Percentiles rank a stretch among this genome's conserved stretches.
These are phyloP conservation scores for Lonchura striata DNA, from an alignment of 2,113 vertebrate genomes.

Conservation along the genomic window DNA sequence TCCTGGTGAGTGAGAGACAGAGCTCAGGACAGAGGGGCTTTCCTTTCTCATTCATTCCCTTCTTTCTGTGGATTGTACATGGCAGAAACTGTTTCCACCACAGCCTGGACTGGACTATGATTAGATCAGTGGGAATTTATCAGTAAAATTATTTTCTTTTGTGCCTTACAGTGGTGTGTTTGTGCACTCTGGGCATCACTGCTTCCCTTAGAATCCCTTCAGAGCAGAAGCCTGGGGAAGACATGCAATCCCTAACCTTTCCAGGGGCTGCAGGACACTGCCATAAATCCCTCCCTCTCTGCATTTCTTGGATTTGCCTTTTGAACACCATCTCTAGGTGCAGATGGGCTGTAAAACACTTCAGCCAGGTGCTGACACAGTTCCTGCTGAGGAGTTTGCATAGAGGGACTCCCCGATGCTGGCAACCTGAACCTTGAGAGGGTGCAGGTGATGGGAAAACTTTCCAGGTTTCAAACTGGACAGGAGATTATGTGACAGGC, in stretches of 20 bases:
- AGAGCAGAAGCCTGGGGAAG: background rate
- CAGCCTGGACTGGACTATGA: background rate
- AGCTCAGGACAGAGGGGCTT: background rate
- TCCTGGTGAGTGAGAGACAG: background rate
- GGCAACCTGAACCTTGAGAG: background rate
- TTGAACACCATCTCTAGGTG: fast-evolving
- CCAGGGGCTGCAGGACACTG: background rate
- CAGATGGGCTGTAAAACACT: background rate
- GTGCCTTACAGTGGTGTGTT: background rate
- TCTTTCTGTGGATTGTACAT: background rate
- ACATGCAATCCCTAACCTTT: background rate
- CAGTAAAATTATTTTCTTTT: background rate
- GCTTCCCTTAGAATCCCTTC: background rate
- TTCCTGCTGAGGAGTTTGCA: background rate
- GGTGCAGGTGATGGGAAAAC: background rate
- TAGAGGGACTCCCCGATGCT: background rate
- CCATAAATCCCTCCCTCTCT: background rate
- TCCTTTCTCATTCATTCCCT: background rate
- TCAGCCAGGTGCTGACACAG: background rate
- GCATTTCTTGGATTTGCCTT: background rate
- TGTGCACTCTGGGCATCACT: background rate
- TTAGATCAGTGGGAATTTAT: background rate
- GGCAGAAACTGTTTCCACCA: background rate
- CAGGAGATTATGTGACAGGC: background rate
- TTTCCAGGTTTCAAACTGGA: background rate